phyloP scores from a whole-genome alignment of 2,888 invertebrate species.

The Chouioia cunea region DNA sequence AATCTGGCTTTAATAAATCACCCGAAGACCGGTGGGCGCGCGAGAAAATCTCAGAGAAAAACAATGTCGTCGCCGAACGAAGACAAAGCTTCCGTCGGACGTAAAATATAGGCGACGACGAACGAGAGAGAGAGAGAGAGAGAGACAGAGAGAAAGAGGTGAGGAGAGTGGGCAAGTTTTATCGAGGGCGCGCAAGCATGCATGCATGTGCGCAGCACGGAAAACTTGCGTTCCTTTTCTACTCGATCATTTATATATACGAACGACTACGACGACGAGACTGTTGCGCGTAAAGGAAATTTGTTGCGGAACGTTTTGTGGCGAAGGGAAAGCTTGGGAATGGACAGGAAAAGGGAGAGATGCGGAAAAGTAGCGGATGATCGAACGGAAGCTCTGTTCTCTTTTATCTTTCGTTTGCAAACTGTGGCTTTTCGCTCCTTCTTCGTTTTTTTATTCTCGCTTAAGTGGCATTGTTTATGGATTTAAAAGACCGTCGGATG shows the following conservation, averaged over 20 bases:
- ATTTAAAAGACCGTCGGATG: too few relatives aligned
- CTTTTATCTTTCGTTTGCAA: too few relatives aligned
- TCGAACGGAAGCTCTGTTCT: too few relatives aligned
- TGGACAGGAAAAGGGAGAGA: neutral
- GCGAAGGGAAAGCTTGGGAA: neutral
- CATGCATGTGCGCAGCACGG: constrained; percentile 10
- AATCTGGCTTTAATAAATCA: too few relatives aligned
- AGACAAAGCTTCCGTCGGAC: constrained; percentile 48
- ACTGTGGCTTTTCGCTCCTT: too few relatives aligned
- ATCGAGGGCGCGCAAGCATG: constrained; percentile 31
- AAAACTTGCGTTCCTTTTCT: constrained; percentile 22
- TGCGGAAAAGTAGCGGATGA: too few relatives aligned
- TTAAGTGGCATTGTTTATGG: too few relatives aligned
- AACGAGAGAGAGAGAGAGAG: neutral
- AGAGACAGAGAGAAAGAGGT: neutral
- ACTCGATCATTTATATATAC: constrained; percentile 20
- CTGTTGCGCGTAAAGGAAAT: neutral
- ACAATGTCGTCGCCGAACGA: constrained; percentile 48
- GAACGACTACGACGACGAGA: too few relatives aligned
- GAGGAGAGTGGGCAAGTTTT: constrained; percentile 28
- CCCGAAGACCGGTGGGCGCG: neutral
- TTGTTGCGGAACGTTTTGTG: neutral
- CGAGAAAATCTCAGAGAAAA: constrained; percentile 45
- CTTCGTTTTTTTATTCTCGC: too few relatives aligned
- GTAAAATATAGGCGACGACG: constrained; percentile 38